phyloP scores from a whole-genome alignment of 2,888 invertebrate genomes.

The Diadegma fenestrale region DNA sequence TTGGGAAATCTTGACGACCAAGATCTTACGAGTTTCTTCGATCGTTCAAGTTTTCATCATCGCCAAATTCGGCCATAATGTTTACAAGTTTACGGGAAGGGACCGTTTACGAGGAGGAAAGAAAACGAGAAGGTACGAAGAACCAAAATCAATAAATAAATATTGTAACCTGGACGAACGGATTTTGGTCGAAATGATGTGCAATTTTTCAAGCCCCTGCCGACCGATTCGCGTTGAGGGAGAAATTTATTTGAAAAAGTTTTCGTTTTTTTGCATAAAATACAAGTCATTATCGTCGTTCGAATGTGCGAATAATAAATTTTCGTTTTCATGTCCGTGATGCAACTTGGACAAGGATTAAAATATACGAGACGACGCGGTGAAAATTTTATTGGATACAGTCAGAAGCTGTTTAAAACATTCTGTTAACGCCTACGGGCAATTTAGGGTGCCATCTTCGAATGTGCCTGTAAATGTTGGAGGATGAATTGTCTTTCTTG shows the following conservation, averaged over 20 bases:
- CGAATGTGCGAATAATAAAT: neutral
- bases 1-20: no score
- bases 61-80: no score
- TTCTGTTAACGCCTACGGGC: conserved; percentile 79
- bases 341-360: neutral
- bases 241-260: neutral
- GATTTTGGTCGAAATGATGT: neutral
- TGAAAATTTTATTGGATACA: conserved; percentile 63
- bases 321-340: neutral
- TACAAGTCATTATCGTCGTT: neutral
- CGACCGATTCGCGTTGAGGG: neutral
- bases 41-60: no score
- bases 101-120: no score
- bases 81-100: no score
- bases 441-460: conserved; percentile 82
- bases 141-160: no score
- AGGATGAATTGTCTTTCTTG: conserved; percentile 83
- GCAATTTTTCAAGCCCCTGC: neutral
- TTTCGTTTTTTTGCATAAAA: neutral
- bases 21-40: no score
- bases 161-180: neutral
- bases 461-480: conserved; percentile 83
- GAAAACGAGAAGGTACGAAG: no score
- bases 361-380: neutral
- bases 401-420: conserved; percentile 74